Base-by-base conservation (phyloP, 2,888 invertebrate genomes). In the Dryomyza anilis region DNA sequence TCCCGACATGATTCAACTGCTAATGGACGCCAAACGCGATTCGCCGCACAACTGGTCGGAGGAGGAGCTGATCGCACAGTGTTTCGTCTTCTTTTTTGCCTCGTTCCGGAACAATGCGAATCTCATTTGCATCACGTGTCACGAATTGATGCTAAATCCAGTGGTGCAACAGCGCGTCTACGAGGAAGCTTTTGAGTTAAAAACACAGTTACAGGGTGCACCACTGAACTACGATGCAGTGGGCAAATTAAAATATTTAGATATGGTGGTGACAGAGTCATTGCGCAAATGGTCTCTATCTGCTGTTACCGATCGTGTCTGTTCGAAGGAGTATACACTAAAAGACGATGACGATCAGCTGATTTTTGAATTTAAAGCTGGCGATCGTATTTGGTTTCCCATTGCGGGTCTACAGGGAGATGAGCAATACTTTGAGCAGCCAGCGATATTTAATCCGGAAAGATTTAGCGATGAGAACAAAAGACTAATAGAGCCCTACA, bases 401-500 rank as follows among this genome's bases (percentile, higher is more conserved):
- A 72, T 78, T 12, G 78, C 80, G 16, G 81, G 79, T 0, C 84
- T 85, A 2, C 85, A 85, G 58, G 75, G 86, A 12, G 84, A 86
- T 66, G 86, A 86, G 50, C 84, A 82, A 10, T 83, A 82, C 12
- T 81, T 88, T 23, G 84, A 86, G 64, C 81, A 81, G 19, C 85
- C 88, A 81, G 79, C 79, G 12, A 87, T 86, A 63, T 77, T 88
- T 52, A 82, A 86, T 69, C 88, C 88, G 10, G 82, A 86, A 71
- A 74, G 87, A 2, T 88, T 88, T 72, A 86, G 82, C 1, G 85
- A 86, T 0, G 84, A 86, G 52, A 87, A 87, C 67, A 86, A 85
- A 65, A 74, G 79, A 2, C 80, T 81, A 2, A 76, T 84, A 6
- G 75, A 78, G 39, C 81, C 83, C 0, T 82, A 81, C 46, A 75